Percentiles rank a stretch among this genome's conserved stretches.
These are phyloP conservation scores for Strix aluco DNA, from an alignment of 2,113 vertebrate genomes.

Conservation along the genomic window DNA sequence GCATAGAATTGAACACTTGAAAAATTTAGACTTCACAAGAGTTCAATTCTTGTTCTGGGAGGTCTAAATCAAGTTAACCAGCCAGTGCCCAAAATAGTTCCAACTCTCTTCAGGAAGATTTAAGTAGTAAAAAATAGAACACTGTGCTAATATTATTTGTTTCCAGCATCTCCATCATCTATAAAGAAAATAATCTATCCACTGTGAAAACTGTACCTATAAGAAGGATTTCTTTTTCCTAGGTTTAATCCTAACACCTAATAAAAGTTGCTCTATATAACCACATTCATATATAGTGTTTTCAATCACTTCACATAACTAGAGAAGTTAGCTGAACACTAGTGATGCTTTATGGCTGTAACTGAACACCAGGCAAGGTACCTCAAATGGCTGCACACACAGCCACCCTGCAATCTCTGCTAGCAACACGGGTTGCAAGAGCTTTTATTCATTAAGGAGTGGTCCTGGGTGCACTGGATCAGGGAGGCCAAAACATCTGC, in stretches of 20 bases:
- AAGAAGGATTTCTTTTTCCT: neutral
- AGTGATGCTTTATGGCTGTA: neutral
- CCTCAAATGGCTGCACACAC: neutral
- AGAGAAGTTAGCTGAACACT: neutral
- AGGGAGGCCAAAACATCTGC: neutral
- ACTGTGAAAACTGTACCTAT: neutral
- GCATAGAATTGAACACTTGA: conserved; percentile 6
- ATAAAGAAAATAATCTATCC: neutral
- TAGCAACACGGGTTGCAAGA: neutral
- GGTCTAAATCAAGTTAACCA: conserved; percentile 6
- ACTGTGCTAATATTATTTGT: neutral
- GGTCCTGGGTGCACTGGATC: neutral
- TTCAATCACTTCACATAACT: neutral
- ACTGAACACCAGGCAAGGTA: neutral
- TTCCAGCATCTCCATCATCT: neutral
- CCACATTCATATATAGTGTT: fast-evolving
- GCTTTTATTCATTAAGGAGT: neutral
- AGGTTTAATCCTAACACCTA: neutral
- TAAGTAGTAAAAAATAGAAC: neutral
- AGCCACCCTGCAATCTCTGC: neutral
- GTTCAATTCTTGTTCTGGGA: conserved; percentile 10
- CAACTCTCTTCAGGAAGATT: neutral
- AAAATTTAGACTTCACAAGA: neutral
- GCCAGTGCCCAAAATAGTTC: neutral
- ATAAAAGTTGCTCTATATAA: neutral